These are phyloP conservation scores for Melanotaenia nigrans DNA, from an alignment of 2,797 vertebrate genomes.

Conservation along the genomic window DNA sequence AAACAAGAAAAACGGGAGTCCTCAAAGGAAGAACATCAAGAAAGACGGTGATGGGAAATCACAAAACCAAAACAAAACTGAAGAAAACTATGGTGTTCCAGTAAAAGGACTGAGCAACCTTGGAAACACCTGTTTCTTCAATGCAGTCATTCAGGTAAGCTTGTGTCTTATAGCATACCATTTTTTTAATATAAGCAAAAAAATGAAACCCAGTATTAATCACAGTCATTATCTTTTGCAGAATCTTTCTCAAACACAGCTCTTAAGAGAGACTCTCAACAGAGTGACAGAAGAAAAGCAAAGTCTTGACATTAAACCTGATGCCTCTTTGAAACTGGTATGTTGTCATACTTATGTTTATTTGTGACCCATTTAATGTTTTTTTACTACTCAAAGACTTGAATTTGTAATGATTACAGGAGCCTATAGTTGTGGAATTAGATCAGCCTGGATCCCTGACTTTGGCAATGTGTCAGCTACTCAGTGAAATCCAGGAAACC, in stretches of 20 bases:
- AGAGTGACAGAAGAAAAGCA: conserved; percentile 85
- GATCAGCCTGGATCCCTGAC: conserved; percentile 91
- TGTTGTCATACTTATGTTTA: conserved; percentile 26
- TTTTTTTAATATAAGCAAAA: not conserved
- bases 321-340: conserved; percentile 74
- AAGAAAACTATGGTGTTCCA: conserved; percentile 46
- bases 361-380: not conserved
- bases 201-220: not conserved
- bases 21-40: conserved; percentile 79
- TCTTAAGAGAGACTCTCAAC: conserved; percentile 87
- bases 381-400: not conserved
- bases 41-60: conserved; percentile 75
- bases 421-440: conserved; percentile 85
- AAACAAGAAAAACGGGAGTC: conserved; percentile 79
- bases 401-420: conserved; percentile 75
- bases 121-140: conserved; percentile 98
- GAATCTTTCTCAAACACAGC: conserved; percentile 95
- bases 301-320: conserved; percentile 82
- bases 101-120: conserved; percentile 96
- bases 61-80: conserved; percentile 36
- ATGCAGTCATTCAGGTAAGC: conserved; percentile 96
- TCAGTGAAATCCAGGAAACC: conserved; percentile 92
- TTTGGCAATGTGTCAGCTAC: conserved; percentile 90
- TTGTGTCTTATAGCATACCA: not conserved
- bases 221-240: conserved; percentile 54